phyloP scores from a whole-genome alignment of 1,140 invertebrate genomes.

The Pseudomyrmex cubaensis region DNA sequence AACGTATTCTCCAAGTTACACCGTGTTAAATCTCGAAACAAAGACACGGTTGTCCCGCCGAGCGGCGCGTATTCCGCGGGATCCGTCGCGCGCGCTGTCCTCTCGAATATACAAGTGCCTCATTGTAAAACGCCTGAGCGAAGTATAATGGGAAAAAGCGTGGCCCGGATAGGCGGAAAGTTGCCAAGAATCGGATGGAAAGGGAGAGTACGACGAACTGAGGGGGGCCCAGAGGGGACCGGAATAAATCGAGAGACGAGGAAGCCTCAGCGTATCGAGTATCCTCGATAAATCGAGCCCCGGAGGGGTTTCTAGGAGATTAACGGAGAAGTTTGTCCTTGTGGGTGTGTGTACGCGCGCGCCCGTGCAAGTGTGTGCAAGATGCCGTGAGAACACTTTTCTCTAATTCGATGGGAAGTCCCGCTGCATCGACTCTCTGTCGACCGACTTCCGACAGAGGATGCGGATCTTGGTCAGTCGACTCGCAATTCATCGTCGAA shows the following conservation, averaged over 20 bases:
- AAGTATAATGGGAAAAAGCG: constrained; percentile 57
- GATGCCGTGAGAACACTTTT: constrained; percentile 77
- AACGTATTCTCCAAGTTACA: constrained; percentile 38
- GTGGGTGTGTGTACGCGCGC: constrained; percentile 40
- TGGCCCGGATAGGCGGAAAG: constrained; percentile 27
- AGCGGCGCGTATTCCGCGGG: background rate
- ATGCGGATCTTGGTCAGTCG: constrained; percentile 73
- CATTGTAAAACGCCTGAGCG: constrained; percentile 63
- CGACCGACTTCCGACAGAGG: constrained; percentile 61
- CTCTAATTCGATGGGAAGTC: constrained; percentile 80
- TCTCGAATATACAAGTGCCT: constrained; percentile 46
- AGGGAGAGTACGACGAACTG: too few relatives aligned
- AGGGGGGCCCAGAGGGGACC: background rate
- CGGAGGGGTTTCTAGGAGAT: constrained; percentile 75
- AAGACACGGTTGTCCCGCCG: background rate
- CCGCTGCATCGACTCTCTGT: constrained; percentile 64
- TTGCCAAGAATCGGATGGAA: constrained; percentile 26
- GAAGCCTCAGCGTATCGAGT: constrained; percentile 71
- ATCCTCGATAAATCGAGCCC: constrained; percentile 73
- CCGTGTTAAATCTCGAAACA: constrained; percentile 36
- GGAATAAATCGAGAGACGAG: constrained; percentile 70
- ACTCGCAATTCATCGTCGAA: constrained; percentile 60
- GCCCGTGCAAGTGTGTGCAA: constrained; percentile 22
- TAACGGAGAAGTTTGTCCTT: constrained; percentile 77
- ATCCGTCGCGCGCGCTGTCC: constrained; percentile 27